Base-by-base conservation (phyloP, 2,797 vertebrate genomes). In the Ctenopoma multispine region DNA sequence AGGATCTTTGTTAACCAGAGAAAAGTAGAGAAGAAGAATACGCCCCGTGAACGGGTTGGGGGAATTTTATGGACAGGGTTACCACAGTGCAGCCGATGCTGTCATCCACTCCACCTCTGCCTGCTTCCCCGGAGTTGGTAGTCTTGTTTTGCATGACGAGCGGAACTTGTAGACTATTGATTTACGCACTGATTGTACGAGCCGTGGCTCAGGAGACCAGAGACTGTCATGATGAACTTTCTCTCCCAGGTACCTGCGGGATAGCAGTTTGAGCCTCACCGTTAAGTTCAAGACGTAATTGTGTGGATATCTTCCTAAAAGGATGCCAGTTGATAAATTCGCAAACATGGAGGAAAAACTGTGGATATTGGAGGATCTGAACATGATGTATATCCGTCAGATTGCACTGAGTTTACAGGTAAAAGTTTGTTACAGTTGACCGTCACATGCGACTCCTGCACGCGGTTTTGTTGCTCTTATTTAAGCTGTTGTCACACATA, bases 371-470 rank as follows among this genome's bases (percentile, higher is more conserved):
- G 96, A 99, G 88, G 97, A 99, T 82, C 95, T 99, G 60, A 97
- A 98, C 77, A 98, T 99, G 97, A 96, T 99, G 83, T 99, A 99
- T 92, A 98, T 99, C 84, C 96, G 97, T 6, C 97, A 98, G 93
- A 97, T 98, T 79, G 97, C 97, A 3, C 94, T 96, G 72, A 98
- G 97, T 88, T 92, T 98, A 63, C 95, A 98, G 97, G 97, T 98
- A 96, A 86, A 66, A 21, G 4, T 73, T 47, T 3, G 4, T 53
- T 31, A 49, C 2, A 44, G 3, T 4, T 23, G 15, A 24, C 7
- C 23, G 24, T 58, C 60, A 36, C 40, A 18, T 51, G 7, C 58
- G n/a, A n/a, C 44, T 7, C 67, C 63, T n/a, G 4, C 18, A 12
- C 0, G 0, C 3, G 2, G 50, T 38, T 59, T 40, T 55, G 18